Base-by-base conservation (phyloP, 2,113 vertebrate species). In the Chunga burmeisteri region DNA sequence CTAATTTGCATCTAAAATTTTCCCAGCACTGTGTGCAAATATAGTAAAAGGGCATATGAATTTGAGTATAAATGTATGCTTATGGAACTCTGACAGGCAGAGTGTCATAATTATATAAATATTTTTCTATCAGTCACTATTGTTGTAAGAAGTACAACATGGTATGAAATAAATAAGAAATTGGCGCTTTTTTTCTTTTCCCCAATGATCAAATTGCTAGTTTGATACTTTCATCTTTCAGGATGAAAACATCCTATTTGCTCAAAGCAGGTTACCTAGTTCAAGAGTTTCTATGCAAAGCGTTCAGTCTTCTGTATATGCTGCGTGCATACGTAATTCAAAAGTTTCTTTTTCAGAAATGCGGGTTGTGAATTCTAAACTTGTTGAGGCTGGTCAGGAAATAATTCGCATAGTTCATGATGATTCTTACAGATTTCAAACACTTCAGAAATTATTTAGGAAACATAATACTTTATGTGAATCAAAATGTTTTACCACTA, bases 21-120 rank as follows among this genome's bases (percentile, higher is more conserved):
- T 92, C 58, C n/a, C 1, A 1, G 18, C 9, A 67, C 12, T 0
- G 0, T 49, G 20, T 62, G 26, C 8, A 71, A 84, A 34, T 63
- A 62, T 4, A 77, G 26, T 52, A 84, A 89, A 89, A 32, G 5
- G 61, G 29, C 53, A 77, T 21, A 67, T 4, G 93, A 66, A 84
- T 81, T 73, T 50, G 17, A 74, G 3, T 81, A 58, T 46, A 89
- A 74, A n/a, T 36, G 25, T 10, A 21, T 7, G 30, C 11, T 72
- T 72, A 27, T 15, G 8, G 49, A 90, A 90, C 29, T 50, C 26
- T 67, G 32, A 59, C 29, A 95, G 49, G 16, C 2, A 88, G 13
- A 67, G 4, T 46, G 10, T 66, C 3, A 7, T 49, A 90, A 79
- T 79, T 88, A 65, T 7, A 59, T 32, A 59, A 67, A 46, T 17